A percentile compares a stretch with the other conserved stretches of the same genome.
phyloP scores from a whole-genome alignment of 2,113 vertebrate species.

The Synodontis membranacea region DNA sequence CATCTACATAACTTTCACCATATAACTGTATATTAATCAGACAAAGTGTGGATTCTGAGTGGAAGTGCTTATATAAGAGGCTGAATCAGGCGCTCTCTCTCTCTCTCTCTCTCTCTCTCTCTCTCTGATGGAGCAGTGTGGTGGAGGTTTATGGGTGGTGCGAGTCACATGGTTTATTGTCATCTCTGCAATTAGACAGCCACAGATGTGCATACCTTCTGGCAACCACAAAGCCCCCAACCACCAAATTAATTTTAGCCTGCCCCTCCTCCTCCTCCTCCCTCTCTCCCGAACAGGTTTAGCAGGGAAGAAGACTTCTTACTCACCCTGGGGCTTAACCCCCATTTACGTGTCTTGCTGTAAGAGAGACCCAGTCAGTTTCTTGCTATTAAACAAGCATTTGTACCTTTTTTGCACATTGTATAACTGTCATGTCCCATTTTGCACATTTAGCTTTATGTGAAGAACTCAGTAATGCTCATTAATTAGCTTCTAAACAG shows the following conservation, averaged over 20 bases:
- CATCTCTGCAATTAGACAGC: conserved; percentile 76
- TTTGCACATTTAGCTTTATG: background rate
- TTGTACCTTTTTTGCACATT: conserved; percentile 16
- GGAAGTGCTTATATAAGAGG: conserved; percentile 1
- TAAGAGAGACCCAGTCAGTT: background rate
- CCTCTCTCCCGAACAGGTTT: conserved; percentile 55
- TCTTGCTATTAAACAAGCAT: background rate
- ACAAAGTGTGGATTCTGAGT: background rate
- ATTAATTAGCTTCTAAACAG: background rate
- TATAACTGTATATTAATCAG: background rate
- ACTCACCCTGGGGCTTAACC: conserved; percentile 28
- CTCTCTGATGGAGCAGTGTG: conserved; percentile 16
- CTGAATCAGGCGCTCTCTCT: conserved; percentile 4
- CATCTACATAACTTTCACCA: background rate
- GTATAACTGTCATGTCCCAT: conserved; percentile 39
- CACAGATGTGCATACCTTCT: conserved; percentile 73
- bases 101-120: conserved; percentile 16
- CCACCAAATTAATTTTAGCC: conserved; percentile 59
- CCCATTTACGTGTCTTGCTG: conserved; percentile 4
- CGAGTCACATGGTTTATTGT: conserved; percentile 70
- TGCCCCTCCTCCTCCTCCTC: background rate
- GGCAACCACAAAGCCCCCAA: conserved; percentile 67
- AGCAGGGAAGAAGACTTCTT: conserved; percentile 45
- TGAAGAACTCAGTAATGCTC: background rate
- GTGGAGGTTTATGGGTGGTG: conserved; percentile 51